A percentile compares a stretch with the other conserved stretches of the same genome.
phyloP scores from a whole-genome alignment of 2,888 invertebrate genomes.

The Torymus texanus region DNA sequence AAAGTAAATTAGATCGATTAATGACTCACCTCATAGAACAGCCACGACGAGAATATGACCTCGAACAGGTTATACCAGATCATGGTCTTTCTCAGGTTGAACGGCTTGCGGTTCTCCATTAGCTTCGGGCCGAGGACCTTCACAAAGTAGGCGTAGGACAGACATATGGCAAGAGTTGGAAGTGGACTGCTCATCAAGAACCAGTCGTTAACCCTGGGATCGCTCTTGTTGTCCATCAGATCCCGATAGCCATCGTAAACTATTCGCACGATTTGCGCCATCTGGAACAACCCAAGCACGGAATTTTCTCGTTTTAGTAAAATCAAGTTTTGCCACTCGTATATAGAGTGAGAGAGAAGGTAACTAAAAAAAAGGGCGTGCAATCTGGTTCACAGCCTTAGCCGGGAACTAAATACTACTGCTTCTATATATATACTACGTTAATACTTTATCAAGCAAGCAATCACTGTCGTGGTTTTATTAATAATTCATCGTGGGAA shows the following conservation, averaged over 20 bases:
- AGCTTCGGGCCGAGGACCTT: slow-evolving; percentile 87
- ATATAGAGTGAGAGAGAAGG: too few species aligned
- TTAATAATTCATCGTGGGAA: too few species aligned
- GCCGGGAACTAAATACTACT: too few species aligned
- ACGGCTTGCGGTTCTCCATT: slow-evolving; percentile 91
- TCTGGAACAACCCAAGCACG: slow-evolving; percentile 69
- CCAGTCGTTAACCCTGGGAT: slow-evolving; percentile 88
- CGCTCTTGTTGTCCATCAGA: slow-evolving; percentile 90
- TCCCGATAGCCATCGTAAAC: slow-evolving; percentile 83
- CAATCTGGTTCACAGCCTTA: too few species aligned
- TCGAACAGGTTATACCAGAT: slow-evolving; percentile 91
- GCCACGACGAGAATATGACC: slow-evolving; percentile 85
- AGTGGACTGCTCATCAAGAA: slow-evolving; percentile 88
- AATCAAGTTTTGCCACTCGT: neutral
- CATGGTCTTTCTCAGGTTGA: slow-evolving; percentile 84
- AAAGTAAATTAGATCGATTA: neutral
- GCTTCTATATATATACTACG: too few species aligned
- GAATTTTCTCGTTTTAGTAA: neutral
- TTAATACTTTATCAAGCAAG: too few species aligned
- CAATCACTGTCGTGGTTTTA: too few species aligned
- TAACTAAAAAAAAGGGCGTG: too few species aligned
- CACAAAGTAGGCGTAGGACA: slow-evolving; percentile 85
- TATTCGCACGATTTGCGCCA: slow-evolving; percentile 79
- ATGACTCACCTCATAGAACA: slow-evolving; percentile 82
- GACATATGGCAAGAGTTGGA: slow-evolving; percentile 85